Evolutionary conservation across 2,797 vertebrate genomes (phyloP), one percentile per base, ranked within the genome.

Genomic region (Xiphophorus birchmanni): DNA sequence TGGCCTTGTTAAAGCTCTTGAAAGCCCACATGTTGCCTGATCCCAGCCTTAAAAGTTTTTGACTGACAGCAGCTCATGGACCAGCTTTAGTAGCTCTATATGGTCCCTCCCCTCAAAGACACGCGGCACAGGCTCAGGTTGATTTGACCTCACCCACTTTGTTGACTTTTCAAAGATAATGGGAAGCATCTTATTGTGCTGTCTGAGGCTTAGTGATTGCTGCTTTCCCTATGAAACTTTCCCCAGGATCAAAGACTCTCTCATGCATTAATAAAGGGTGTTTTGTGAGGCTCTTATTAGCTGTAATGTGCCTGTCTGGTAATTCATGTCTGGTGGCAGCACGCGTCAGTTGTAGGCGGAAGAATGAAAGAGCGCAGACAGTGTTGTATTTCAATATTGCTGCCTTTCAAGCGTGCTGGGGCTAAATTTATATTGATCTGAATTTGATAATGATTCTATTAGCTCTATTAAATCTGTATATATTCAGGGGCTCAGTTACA

Each of bases 401-500:
- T 95, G 94, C 90, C 92, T 95, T 95, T 94, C 94, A 96, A 92
- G 94, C 94, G 82, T 82, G 91, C 93, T 71, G 83, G 85, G 92
- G 94, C 95, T 93, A 91, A 93, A 96, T 96, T 95, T 95, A 94
- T 96, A 96, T 96, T 94, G 95, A 96, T 96, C 94, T 92, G 93
- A 96, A 96, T 95, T 96, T 96, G 95, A 96, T 96, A 96, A 96
- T 95, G 95, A 96, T 96, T 95, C 93, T 96, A 96, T 96, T 96
- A 96, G 93, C 90, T 96, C 93, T 95, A 95, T 96, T 95, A 94
- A 95, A 95, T 96, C 95, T 95, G 94, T 94, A 95, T 95, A 95
- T 95, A 94, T 95, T 94, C 89, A 89, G 89, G 94, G 93, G 87
- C 88, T 96, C 93, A 82, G 94, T 96, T 96, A 95, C 91, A 90